phyloP scores from a whole-genome alignment of 2,797 vertebrate species.

The Notoglanidium macrostoma region DNA sequence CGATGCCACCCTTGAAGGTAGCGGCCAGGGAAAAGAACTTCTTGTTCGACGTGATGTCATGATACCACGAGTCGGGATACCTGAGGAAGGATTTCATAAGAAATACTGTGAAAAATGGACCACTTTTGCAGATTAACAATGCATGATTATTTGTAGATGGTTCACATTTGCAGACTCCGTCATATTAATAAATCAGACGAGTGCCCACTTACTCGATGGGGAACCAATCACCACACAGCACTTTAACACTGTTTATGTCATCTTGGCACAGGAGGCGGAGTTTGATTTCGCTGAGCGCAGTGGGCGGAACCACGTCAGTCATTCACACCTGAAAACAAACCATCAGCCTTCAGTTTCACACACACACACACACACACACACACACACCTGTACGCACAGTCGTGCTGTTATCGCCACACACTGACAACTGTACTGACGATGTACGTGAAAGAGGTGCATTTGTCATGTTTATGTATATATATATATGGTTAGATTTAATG shows the following conservation, averaged over 20 bases:
- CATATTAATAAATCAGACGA: background rate
- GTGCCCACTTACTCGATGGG: conserved; percentile 89
- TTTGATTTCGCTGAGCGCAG: conserved; percentile 92
- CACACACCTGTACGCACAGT: background rate
- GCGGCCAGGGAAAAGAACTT: conserved; percentile 99
- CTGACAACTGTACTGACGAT: background rate
- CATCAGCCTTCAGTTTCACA: background rate
- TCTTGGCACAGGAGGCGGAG: conserved; percentile 97
- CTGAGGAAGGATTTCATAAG: conserved; percentile 65
- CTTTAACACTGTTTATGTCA: conserved; percentile 98
- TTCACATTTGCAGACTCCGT: background rate
- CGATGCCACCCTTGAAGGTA: conserved; percentile 91
- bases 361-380: background rate
- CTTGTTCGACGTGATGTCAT: conserved; percentile 99
- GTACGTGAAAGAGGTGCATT: too few relatives aligned
- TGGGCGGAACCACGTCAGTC: conserved; percentile 94
- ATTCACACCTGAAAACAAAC: conserved; percentile 88
- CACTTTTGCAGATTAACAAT: too few relatives aligned
- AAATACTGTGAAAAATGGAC: background rate
- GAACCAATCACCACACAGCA: conserved; percentile 98
- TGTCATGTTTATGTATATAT: too few relatives aligned
- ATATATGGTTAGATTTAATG: too few relatives aligned
- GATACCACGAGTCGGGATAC: conserved; percentile 99
- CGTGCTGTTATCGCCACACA: background rate
- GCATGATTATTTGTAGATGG: too few relatives aligned